Base-by-base conservation (phyloP, 2,888 invertebrate genomes). In the Lepetodrilus schrolli region DNA sequence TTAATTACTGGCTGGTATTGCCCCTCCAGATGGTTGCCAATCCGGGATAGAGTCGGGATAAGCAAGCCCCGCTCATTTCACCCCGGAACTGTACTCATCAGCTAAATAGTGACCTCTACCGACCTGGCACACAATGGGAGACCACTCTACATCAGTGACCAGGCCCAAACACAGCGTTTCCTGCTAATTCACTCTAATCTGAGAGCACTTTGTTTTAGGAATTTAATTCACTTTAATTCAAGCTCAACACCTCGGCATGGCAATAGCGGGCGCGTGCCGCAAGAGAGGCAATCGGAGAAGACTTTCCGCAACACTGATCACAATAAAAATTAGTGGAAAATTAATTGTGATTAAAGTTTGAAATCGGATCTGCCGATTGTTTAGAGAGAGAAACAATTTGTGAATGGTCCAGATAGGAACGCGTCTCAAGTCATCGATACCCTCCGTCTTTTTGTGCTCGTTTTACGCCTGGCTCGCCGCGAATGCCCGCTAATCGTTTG, bases 311-410 rank as follows among this genome's bases (percentile, higher is more conserved):
- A 51, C 21, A 51, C 21, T 37, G 37, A 50, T 49, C 70, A 70
- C 51, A 43, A 50, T 37, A 50, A 65, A 66, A 72, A 72, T 65
- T 43, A 34, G 68, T 66, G 49, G 73, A 73, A 75, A 74, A 79
- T 79, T 79, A 74, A 74, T 70, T 75, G 70, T 80, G 80, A 84
- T 84, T 84, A 84, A 84, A 82, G 70, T 75, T 74, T 58, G 84
- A 74, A 78, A 84, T 78, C 74, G 74, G 84, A 84, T 82, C 79
- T 77, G 58, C 74, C 83, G 81, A 84, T 84, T 83, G 82, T 47
- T 58, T 65, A 66, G 66, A 70, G 51, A 72, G 72, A 66, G 66
- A 72, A 72, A 72, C 72, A 72, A 72, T 72, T 72, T 72, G 66
- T 38, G 66, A 65, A 65, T 66, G 50, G 70, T 30, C 36, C 34